Percentiles rank a stretch among this genome's conserved stretches.
Evolutionary conservation across 1,140 invertebrate species (phyloP).

Genomic region (Ladona fulva): DNA sequence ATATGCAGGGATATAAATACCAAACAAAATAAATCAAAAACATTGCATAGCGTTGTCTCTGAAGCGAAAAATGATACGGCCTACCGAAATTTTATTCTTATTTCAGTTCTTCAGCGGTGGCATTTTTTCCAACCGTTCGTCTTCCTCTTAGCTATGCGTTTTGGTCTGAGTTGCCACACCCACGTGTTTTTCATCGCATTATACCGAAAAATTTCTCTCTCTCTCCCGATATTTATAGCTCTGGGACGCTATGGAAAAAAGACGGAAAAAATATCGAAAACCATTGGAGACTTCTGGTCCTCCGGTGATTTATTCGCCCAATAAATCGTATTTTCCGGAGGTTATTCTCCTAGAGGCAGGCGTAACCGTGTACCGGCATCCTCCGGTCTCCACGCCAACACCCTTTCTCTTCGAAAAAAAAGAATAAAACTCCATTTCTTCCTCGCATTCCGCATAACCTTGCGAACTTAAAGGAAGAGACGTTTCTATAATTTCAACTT

Average conservation of each 20-base stretch:
- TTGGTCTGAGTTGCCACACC: not conserved
- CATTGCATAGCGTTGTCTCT: too few species aligned
- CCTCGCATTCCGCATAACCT: too few species aligned
- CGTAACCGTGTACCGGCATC: too few species aligned
- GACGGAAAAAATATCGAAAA: not conserved
- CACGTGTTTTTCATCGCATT: not conserved
- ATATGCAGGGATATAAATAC: too few species aligned
- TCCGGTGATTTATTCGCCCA: not conserved
- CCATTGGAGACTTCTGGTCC: not conserved
- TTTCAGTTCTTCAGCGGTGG: not conserved
- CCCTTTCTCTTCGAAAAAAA: not conserved
- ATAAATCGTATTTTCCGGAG: conserved; percentile 6
- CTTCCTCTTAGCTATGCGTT: not conserved
- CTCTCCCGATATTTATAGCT: not conserved
- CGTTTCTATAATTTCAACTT: too few species aligned
- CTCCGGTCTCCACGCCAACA: not conserved
- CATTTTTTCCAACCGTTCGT: not conserved
- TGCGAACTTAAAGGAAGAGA: too few species aligned
- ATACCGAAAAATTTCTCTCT: not conserved
- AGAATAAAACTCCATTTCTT: too few species aligned
- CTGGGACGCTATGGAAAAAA: not conserved
- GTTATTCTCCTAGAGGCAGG: not conserved
- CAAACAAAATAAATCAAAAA: too few species aligned
- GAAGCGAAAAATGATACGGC: not conserved
- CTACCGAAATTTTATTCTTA: not conserved